Percentiles rank a stretch among this genome's conserved stretches.
phyloP scores from a whole-genome alignment of 2,113 vertebrate species.

The Platichthys stellatus region DNA sequence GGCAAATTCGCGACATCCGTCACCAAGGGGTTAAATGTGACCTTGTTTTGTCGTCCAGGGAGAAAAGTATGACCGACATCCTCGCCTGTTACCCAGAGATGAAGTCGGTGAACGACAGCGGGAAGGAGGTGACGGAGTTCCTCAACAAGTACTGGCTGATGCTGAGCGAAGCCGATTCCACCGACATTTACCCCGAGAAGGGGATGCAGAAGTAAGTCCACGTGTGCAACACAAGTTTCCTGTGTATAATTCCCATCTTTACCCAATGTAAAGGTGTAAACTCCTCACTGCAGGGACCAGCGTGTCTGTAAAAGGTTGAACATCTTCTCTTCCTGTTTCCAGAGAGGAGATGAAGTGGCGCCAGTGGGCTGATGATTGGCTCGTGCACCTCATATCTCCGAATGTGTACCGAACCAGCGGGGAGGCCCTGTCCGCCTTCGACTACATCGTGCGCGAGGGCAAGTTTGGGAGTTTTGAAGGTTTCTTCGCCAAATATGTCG shows the following conservation, averaged over 20 bases:
- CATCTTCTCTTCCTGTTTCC: not conserved
- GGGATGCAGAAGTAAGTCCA: conserved; percentile 86
- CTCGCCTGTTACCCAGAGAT: conserved; percentile 90
- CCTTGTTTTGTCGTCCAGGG: conserved; percentile 50
- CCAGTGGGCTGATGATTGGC: conserved; percentile 93
- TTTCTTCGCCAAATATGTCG: conserved; percentile 92
- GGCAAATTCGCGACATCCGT: too few relatives aligned
- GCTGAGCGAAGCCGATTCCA: conserved; percentile 85
- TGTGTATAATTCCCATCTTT: too few relatives aligned
- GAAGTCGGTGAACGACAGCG: conserved; percentile 85
- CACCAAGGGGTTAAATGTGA: not conserved
- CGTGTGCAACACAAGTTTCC: too few relatives aligned
- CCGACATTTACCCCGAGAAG: conserved; percentile 84
- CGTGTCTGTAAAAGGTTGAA: too few relatives aligned
- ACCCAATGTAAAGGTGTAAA: not conserved
- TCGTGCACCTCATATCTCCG: conserved; percentile 97
- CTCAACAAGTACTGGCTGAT: conserved; percentile 98
- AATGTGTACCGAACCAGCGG: conserved; percentile 92
- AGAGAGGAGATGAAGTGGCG: conserved; percentile 99
- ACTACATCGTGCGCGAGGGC: conserved; percentile 97
- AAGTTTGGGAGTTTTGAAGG: conserved; percentile 92
- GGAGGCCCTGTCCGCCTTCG: conserved; percentile 93
- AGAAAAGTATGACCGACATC: conserved; percentile 87
- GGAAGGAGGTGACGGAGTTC: conserved; percentile 91
- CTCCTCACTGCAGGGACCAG: too few relatives aligned